Evolutionary conservation across 2,888 invertebrate genomes (phyloP), one percentile per base, ranked within the genome.

Genomic region (Eupsilia transversa): DNA sequence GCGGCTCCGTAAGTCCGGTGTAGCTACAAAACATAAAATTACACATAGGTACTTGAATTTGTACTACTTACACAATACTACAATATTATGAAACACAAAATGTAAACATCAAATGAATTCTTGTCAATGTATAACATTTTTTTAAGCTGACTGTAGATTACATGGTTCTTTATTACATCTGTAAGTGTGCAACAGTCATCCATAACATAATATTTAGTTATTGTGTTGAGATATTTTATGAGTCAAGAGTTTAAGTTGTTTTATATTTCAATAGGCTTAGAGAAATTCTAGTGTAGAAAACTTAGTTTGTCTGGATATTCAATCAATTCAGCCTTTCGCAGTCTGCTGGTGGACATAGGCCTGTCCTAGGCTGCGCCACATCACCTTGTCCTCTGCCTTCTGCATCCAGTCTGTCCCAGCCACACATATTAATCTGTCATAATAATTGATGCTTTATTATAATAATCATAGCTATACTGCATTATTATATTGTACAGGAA

Each of bases 201-300:
- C 17, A 72, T 30, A 33, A 41, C 14, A 59, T n/a, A 72, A 73
- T n/a, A 41, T 49, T 71, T n/a, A 30, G 38, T 6, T 57, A n/a
- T 17, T 72, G 59, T 33, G 54, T 33, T 23, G 5, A 60, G 23
- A 46, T 46, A 46, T 20, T 46, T 46, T 46, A 23, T 46, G 46
- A 46, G 46, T 46, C 46, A 23, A 23, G 20, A 20, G 38, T 38
- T 38, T 9, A 23, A 46, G 46, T 46, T 46, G 23, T 23, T 0
- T 46, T 12, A 7, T 27, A 46, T 68, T 43, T 54, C 23, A 41
- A 52, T 54, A 12, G 41, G 30, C 5, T 65, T 38, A n/a, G 23
- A 10, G 3, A 35, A 69, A 69, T 23, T 38, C 6, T 35, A 20
- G 12, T 35, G 20, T 10, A 27, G 20, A 43, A 20, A n/a, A 30